These are phyloP conservation scores for Campopleginae sp. DNA, from an alignment of 2,888 invertebrate genomes.

Conservation along the genomic window DNA sequence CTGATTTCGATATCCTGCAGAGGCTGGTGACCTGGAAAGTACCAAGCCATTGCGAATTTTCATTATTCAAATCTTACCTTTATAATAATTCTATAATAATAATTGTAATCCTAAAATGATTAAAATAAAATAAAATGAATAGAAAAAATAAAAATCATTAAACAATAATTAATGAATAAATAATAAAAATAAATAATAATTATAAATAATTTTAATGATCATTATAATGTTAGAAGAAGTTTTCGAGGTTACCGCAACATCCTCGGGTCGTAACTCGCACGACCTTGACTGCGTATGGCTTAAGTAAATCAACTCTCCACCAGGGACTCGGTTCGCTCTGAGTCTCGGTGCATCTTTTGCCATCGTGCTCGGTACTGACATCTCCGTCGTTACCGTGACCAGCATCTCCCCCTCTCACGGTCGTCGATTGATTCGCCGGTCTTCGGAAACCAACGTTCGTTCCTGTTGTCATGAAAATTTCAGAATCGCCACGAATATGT, in stretches of 20 bases:
- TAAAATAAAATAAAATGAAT: no score
- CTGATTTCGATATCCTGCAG: slow-evolving; percentile 95
- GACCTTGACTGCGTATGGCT: slow-evolving; percentile 93
- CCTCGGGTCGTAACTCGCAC: slow-evolving; percentile 94
- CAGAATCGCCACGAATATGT: background rate
- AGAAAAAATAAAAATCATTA: no score
- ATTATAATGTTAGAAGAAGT: background rate
- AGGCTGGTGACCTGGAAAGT: slow-evolving; percentile 91
- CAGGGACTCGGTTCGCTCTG: slow-evolving; percentile 95
- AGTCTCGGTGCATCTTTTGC: slow-evolving; percentile 95
- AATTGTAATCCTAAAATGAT: no score
- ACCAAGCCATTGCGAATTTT: slow-evolving; percentile 24
- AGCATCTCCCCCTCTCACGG: slow-evolving; percentile 93
- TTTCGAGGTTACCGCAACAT: slow-evolving; percentile 87
- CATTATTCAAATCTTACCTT: background rate
- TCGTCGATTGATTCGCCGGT: slow-evolving; percentile 96
- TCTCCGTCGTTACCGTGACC: slow-evolving; percentile 95
- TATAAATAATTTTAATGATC: background rate
- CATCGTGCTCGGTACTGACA: slow-evolving; percentile 93
- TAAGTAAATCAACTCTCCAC: slow-evolving; percentile 95
- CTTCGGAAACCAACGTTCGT: slow-evolving; percentile 94
- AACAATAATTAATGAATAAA: background rate
- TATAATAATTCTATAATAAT: background rate
- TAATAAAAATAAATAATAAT: background rate
- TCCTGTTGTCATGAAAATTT: slow-evolving; percentile 84